A percentile compares a stretch with the other conserved stretches of the same genome.
Conservation (phyloP, 2,797 vertebrate species). For the Nothura maculosa region DNA sequence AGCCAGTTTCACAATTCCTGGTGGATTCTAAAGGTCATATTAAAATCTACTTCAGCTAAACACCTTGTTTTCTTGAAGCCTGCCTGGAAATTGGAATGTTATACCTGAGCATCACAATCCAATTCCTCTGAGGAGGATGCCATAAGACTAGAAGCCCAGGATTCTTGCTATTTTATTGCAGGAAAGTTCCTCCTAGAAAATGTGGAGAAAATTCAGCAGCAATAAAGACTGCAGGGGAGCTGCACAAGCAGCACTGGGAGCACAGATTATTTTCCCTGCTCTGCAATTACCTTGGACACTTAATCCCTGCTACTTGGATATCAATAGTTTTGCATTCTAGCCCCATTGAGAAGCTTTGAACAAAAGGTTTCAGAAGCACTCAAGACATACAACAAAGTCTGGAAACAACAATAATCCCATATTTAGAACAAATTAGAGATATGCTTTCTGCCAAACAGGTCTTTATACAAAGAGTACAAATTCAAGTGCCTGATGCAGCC, state of each 20-base stretch:
- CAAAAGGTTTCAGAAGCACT: neutral
- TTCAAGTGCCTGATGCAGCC: neutral
- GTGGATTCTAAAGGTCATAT: neutral
- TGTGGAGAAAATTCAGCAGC: neutral
- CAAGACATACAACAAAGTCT: neutral
- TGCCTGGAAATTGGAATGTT: neutral
- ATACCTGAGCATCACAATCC: neutral
- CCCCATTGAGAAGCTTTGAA: neutral
- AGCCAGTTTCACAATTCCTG: neutral
- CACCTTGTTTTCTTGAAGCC: neutral
- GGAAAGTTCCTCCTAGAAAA: neutral
- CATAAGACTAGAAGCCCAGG: rapidly evolving
- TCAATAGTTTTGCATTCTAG: neutral
- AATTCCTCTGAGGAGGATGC: neutral
- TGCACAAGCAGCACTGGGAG: neutral
- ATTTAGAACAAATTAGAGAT: neutral
- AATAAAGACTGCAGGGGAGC: neutral
- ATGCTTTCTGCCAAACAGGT: neutral
- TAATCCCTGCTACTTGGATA: neutral
- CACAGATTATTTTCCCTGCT: neutral
- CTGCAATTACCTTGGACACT: neutral
- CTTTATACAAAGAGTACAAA: neutral
- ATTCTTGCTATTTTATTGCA: neutral
- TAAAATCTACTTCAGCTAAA: neutral
- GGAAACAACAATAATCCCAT: neutral